Evolutionary conservation across 2,888 invertebrate genomes (phyloP), one percentile per base, ranked within the genome.

Genomic region (Euplexia lucipara): DNA sequence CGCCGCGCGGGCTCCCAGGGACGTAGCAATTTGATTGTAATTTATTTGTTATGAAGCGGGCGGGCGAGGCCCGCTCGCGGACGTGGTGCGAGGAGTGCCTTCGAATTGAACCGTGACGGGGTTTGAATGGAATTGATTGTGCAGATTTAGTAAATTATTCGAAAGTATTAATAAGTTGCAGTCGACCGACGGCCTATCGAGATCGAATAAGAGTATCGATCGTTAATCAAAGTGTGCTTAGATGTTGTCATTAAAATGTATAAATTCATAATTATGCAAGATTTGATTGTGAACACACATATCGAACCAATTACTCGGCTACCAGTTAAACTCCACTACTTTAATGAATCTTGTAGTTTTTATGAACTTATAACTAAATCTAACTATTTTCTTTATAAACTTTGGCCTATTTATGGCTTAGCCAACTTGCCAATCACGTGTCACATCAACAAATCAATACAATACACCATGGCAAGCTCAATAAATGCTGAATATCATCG

Each of bases 141-240:
- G 70, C 78, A 78, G 83, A 67, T 79, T 80, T 78, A 81, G 69
- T 85, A 85, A 88, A 83, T 86, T 88, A 87, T 86, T 86, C 70
- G 77, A 88, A 89, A 90, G 90, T 91, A 91, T 91, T 92, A 91
- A 86, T 86, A 83, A 81, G 83, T 85, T 84, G 82, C 83, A 82
- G 79, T 82, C 84, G 83, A 84, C 76, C 82, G 82, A 84, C 77
- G 87, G 85, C 86, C 86, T 86, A 78, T 81, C 79, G 72, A 79
- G 79, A 86, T 86, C 84, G 86, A 88, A 85, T 82, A 80, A 83
- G 84, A 76, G 59, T 76, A 71, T 73, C 68, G 59, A 66, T 75
- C 62, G 64, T 73, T 68, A 74, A 70, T 69, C 73, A 74, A 79
- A 73, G 75, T 72, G 74, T 83, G 77, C 76, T 83, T 86, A 78